Evolutionary conservation across 2,888 invertebrate genomes (phyloP), one percentile per base, ranked within the genome.

Genomic region (Teleogryllus oceanicus): DNA sequence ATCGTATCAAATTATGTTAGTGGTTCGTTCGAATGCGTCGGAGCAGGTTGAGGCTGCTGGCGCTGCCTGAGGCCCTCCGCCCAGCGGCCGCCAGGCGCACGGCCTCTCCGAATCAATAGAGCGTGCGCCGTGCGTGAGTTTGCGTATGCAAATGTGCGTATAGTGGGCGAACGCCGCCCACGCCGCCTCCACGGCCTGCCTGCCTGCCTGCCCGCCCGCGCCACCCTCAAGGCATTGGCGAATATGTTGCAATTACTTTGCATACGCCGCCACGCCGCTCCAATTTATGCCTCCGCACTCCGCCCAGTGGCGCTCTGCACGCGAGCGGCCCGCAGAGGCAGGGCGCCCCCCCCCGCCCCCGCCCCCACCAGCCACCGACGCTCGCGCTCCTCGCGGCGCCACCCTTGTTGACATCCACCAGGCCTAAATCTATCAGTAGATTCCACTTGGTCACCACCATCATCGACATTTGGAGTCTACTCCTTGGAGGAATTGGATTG

Each of bases 181-280:
- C 16, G 12, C 62, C n/a, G 62, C 37, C 37, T 37, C 8, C 37
- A 8, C 37, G 37, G 37, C 37, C 37, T 37, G 5, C 24, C 24
- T 24, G 24, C 24, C 24, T 37, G 8, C 37, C 37, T 5, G 37
- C 37, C 4, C 37, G 62, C 62, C 62, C 13, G 62, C 12, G 13
- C 13, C 62, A 3, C 62, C 62, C n/a, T n/a, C 62, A 8, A 62
- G 62, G 62, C n/a, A 62, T 62, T 62, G 62, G 62, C 62, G 62
- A 62, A 62, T 62, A 62, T 62, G 62, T 62, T 62, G 62, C 62
- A 62, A 62, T 62, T 62, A 62, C 62, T 62, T 18, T 18, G 62
- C 62, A 62, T 62, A 62, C 62, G 62, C 16, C 62, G n/a, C 62
- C 62, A 5, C 62, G 62, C n/a, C 62, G n/a, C 62, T 8, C 16